phyloP scores from a whole-genome alignment of 2,113 vertebrate genomes.

The Indicator indicator region DNA sequence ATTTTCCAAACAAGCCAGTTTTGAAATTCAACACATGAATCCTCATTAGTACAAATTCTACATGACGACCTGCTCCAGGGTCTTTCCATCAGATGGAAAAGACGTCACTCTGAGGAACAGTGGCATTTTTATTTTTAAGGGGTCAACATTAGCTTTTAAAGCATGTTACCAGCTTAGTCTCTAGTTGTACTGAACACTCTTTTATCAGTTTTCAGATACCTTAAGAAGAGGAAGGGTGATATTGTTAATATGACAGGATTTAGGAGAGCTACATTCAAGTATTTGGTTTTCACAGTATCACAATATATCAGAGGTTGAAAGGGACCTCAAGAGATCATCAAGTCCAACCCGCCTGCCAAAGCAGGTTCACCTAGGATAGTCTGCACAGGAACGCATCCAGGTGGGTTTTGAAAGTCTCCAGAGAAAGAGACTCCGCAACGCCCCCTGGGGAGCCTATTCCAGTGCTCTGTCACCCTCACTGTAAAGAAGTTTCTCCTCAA shows the following conservation, averaged over 20 bases:
- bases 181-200: neutral
- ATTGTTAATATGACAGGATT: neutral
- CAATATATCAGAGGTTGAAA: too few relatives aligned
- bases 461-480: too few relatives aligned
- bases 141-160: neutral
- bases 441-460: too few relatives aligned
- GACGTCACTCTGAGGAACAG: neutral
- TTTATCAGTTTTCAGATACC: neutral
- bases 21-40: neutral
- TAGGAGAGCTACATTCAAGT: neutral
- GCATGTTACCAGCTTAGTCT: neutral
- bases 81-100: neutral
- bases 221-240: neutral
- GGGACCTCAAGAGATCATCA: too few relatives aligned
- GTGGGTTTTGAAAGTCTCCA: too few relatives aligned
- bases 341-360: too few relatives aligned
- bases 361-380: too few relatives aligned
- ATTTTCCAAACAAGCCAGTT: neutral
- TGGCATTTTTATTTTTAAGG: neutral
- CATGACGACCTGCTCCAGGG: neutral
- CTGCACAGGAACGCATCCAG: too few relatives aligned
- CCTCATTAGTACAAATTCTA: neutral
- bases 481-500: too few relatives aligned
- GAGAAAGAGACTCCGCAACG: too few relatives aligned
- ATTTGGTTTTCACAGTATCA: neutral